Evolutionary conservation across 2,113 vertebrate genomes (phyloP).

Genomic region (Pipra filicauda): DNA sequence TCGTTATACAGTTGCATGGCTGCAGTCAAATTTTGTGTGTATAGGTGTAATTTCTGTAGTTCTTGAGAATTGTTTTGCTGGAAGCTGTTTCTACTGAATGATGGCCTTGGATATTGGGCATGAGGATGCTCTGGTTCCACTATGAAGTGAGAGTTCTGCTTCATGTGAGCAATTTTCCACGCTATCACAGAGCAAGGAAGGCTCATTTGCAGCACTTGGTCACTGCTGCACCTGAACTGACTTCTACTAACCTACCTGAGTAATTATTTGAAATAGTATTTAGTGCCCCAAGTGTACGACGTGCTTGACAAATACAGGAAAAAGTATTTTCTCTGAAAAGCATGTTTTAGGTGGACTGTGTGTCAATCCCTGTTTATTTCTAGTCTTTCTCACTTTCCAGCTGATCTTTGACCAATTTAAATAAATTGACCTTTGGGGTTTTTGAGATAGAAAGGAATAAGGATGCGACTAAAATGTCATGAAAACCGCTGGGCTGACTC

Average conservation of each 20-base stretch:
- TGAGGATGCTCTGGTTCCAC: background rate
- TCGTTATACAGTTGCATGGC: background rate
- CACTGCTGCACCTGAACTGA: background rate
- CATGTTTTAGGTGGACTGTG: background rate
- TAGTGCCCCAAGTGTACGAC: background rate
- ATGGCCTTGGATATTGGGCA: background rate
- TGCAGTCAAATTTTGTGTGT: background rate
- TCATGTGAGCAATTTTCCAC: background rate
- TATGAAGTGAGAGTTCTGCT: background rate
- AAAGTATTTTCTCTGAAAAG: background rate
- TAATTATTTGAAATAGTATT: background rate
- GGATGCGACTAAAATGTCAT: slow-evolving; percentile 33
- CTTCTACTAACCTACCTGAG: background rate
- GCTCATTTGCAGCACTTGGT: background rate
- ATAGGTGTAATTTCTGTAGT: background rate
- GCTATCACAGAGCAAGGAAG: background rate
- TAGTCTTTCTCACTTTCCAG: background rate
- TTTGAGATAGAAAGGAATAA: slow-evolving; percentile 37
- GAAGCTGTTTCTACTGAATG: background rate
- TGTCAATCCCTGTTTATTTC: background rate
- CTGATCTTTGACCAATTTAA: slow-evolving; percentile 36
- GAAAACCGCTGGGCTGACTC: background rate
- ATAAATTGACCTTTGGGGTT: slow-evolving; percentile 49
- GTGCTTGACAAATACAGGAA: background rate
- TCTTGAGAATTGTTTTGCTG: background rate